phyloP scores from a whole-genome alignment of 2,113 vertebrate genomes.

The Aythya baeri region DNA sequence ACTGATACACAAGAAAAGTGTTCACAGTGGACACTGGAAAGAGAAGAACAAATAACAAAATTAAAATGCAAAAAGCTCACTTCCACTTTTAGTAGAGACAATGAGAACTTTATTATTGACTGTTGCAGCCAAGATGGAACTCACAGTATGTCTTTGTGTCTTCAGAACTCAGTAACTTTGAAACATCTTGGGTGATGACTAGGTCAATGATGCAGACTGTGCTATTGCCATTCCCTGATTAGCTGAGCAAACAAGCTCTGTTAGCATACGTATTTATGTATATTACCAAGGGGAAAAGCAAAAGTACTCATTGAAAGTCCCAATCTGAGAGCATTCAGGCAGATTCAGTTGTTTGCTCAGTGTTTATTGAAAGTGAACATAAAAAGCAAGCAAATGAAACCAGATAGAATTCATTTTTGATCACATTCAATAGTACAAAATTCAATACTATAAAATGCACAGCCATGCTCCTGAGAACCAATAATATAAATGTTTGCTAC shows the following conservation, averaged over 20 bases:
- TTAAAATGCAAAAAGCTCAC: neutral
- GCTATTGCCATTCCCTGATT: neutral
- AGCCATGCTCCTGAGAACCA: neutral
- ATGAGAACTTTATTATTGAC: neutral
- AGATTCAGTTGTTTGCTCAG: constrained; percentile 26
- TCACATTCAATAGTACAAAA: neutral
- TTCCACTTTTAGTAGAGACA: neutral
- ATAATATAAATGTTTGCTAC: neutral
- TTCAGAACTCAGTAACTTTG: neutral
- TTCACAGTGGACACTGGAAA: neutral
- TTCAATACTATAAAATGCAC: neutral
- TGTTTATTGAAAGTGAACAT: neutral
- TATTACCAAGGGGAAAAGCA: neutral
- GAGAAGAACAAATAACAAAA: neutral
- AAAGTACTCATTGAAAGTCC: neutral
- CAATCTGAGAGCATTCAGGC: neutral
- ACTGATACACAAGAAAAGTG: neutral
- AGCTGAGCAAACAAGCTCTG: constrained; percentile 23
- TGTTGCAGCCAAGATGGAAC: neutral
- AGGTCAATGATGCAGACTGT: neutral
- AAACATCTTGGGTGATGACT: neutral
- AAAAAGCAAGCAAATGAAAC: constrained; percentile 38
- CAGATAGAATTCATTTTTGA: neutral
- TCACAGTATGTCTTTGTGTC: neutral
- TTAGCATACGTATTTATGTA: neutral